A percentile compares a stretch with the other conserved stretches of the same genome.
Conservation (phyloP, 2,888 invertebrate genomes). For the Galerucella calmariensis region DNA sequence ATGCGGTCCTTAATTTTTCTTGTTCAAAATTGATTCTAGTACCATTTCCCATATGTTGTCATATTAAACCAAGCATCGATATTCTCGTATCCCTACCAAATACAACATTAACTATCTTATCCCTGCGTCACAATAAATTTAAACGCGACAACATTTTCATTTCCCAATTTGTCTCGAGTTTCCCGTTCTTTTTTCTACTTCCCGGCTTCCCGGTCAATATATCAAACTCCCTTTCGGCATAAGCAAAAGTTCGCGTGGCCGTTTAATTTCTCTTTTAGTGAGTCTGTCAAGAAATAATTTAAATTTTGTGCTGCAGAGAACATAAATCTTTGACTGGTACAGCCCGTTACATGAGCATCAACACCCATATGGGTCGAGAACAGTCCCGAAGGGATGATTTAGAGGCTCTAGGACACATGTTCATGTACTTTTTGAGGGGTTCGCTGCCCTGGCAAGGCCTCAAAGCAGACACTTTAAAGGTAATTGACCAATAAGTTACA, state of each 20-base stretch:
- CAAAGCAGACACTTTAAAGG: constrained; percentile 97
- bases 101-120: no score
- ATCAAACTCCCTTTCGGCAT: background rate
- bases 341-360: constrained; percentile 99
- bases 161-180: background rate
- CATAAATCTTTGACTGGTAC: constrained; percentile 99
- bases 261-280: constrained; percentile 24
- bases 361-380: constrained; percentile 99
- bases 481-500: constrained; percentile 16
- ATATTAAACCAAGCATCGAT: no score
- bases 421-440: constrained; percentile 99
- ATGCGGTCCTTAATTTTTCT: no score
- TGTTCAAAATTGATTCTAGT: no score
- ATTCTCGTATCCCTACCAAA: no score
- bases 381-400: constrained; percentile 99
- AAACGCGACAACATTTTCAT: background rate
- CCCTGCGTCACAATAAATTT: background rate
- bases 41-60: no score
- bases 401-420: constrained; percentile 99
- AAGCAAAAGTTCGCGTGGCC: background rate
- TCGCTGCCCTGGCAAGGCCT: constrained; percentile 99
- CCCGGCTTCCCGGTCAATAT: background rate
- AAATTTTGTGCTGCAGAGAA: constrained; percentile 75
- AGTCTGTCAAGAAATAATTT: constrained; percentile 20
- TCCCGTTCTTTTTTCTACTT: background rate